A percentile compares a stretch with the other conserved stretches of the same genome.
phyloP scores from a whole-genome alignment of 2,888 invertebrate genomes.

The Tetranychus truncatus region DNA sequence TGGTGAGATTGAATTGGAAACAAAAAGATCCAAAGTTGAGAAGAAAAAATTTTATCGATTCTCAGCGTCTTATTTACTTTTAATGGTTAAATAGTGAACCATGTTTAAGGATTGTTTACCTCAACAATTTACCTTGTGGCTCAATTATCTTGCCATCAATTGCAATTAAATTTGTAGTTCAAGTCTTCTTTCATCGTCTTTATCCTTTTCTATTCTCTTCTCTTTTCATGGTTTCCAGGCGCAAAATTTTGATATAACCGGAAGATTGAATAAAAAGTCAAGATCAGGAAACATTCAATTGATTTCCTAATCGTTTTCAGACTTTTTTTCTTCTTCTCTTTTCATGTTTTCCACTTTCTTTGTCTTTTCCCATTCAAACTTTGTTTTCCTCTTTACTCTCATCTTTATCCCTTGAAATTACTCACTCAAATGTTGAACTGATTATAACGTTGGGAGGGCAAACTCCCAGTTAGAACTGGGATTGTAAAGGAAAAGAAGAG shows the following conservation, averaged over 20 bases:
- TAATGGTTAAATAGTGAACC: not conserved
- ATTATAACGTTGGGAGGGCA: too few relatives aligned
- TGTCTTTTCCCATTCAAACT: too few relatives aligned
- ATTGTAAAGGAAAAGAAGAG: too few relatives aligned
- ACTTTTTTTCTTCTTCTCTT: not conserved
- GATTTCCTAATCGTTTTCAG: not conserved
- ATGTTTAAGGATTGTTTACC: not conserved
- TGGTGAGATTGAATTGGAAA: not conserved
- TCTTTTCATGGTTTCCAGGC: not conserved
- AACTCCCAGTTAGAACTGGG: too few relatives aligned
- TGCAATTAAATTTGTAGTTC: not conserved
- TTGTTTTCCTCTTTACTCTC: too few relatives aligned
- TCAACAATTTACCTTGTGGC: not conserved
- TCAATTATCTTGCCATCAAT: not conserved
- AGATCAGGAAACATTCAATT: conserved; percentile 1
- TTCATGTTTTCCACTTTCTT: not conserved
- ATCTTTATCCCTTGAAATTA: too few relatives aligned
- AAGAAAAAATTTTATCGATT: not conserved
- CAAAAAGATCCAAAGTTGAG: not conserved
- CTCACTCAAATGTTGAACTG: too few relatives aligned
- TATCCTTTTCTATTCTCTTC: not conserved
- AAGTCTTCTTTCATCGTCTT: not conserved
- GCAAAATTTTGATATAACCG: not conserved
- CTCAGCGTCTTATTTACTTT: not conserved
- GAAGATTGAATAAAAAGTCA: not conserved